phyloP scores from a whole-genome alignment of 1,140 invertebrate species.

The Penaeus vannamei region DNA sequence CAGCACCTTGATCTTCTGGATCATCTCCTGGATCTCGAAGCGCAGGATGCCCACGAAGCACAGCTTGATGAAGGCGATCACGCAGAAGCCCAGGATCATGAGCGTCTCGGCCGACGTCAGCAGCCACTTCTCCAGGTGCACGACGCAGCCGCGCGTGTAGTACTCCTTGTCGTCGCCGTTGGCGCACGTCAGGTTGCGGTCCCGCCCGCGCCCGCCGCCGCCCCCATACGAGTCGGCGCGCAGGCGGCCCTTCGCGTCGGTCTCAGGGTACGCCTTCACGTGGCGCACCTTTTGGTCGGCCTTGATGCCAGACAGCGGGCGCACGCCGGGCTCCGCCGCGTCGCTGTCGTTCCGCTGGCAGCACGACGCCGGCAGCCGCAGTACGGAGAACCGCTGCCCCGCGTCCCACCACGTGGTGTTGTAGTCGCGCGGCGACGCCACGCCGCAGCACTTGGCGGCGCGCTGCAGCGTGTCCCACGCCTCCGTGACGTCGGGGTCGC shows the following conservation, averaged over 20 bases:
- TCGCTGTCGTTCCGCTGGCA: conserved; percentile 54
- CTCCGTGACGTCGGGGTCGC: conserved; percentile 81
- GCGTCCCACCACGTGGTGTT: conserved; percentile 67
- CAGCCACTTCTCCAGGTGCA: conserved; percentile 81
- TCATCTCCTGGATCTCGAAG: conserved; percentile 76
- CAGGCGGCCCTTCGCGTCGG: conserved; percentile 9
- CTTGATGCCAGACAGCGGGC: background rate
- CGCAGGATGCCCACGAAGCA: conserved; percentile 89
- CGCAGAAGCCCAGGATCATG: conserved; percentile 89
- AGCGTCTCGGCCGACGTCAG: conserved; percentile 84
- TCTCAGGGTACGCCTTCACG: conserved; percentile 1
- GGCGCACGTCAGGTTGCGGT: conserved; percentile 56
- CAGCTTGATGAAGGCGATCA: conserved; percentile 90
- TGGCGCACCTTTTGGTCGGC: conserved; percentile 40
- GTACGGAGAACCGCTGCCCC: conserved; percentile 68
- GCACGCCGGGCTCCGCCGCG: conserved; percentile 1
- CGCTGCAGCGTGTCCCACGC: conserved; percentile 86
- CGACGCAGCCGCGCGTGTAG: conserved; percentile 78
- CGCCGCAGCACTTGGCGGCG: conserved; percentile 85
- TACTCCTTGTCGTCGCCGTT: conserved; percentile 20
- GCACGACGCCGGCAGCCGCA: conserved; percentile 56
- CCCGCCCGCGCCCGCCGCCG: background rate
- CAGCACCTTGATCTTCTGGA: conserved; percentile 85
- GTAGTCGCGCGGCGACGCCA: conserved; percentile 80
- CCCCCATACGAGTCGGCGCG: background rate